Evolutionary conservation across 2,888 invertebrate genomes (phyloP).

Genomic region (Dryadula phaetusa): DNA sequence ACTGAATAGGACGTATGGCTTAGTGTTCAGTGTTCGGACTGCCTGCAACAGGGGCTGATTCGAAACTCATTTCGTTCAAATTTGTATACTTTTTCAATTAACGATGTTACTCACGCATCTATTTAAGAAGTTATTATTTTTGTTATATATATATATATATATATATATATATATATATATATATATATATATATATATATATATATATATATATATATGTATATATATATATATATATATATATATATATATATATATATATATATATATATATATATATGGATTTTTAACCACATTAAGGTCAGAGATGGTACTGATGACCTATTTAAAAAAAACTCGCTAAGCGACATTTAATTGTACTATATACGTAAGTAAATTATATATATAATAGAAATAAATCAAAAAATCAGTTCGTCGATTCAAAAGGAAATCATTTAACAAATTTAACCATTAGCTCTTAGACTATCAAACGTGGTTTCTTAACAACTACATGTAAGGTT

Average conservation of each 20-base stretch:
- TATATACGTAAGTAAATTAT: constrained; percentile 2
- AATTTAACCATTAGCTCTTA: constrained; percentile 41
- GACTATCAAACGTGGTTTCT: constrained; percentile 54
- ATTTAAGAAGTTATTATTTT: too few relatives aligned
- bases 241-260: neutral
- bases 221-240: neutral
- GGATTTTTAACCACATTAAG: neutral
- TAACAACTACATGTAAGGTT: constrained; percentile 41
- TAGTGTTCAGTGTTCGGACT: too few relatives aligned
- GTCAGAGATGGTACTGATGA: too few relatives aligned
- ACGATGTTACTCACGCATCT: too few relatives aligned
- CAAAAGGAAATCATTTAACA: constrained; percentile 50
- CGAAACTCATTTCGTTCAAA: too few relatives aligned
- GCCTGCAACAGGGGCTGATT: too few relatives aligned
- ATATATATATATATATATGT: neutral
- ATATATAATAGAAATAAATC: neutral
- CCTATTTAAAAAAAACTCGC: neutral
- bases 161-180: neutral
- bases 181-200: neutral
- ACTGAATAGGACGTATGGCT: too few relatives aligned
- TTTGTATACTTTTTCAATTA: too few relatives aligned
- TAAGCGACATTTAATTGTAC: neutral
- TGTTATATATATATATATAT: neutral
- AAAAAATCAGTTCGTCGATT: constrained; percentile 25
- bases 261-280: neutral